Evolutionary conservation across 1,140 invertebrate species (phyloP), one percentile per base, ranked within the genome.

Genomic region (Calliphora vicina): DNA sequence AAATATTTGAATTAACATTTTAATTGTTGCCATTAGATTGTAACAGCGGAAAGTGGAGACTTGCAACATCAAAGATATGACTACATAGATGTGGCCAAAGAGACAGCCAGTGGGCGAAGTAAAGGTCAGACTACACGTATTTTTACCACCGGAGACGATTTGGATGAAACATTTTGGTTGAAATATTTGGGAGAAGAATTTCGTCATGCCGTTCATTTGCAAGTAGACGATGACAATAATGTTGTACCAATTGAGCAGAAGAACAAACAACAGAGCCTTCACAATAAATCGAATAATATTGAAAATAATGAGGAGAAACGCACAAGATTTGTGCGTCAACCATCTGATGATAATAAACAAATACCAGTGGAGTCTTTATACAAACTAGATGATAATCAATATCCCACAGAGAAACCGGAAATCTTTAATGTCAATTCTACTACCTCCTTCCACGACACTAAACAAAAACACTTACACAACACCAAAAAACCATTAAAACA

Each of bases 171-270:
- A 8, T 89, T 89, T 72, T 89, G 88, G 88, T 57, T 89, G 1
- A 88, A 89, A 82, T 87, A 89, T 29, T 57, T 89, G 43, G 88
- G 88, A 20, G 88, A 89, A 2, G 88, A 89, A 42, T 89, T 87
- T 82, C 88, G 85, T 82, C 86, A 89, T 81, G 88, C 88, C 27
- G 89, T 89, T 2, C 88, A 89, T 15, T 45, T 89, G 42, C 86
- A 89, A 73, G 88, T 89, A 80, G 88, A 86, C 20, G 85, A 84
- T 81, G 87, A 89, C 27, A 86, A 89, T 13, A 85, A 86, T 23
- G 61, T 67, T 8, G n/a, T 20, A 67, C 61, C 6, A 9, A n/a
- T 67, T 25, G n/a, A 67, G n/a, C n/a, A n/a, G n/a, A n/a, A n/a
- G 6, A 67, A 25, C 9, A 25, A 67, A 67, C n/a, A 20, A 23